Conservation (phyloP, 2,113 vertebrate genomes). For the Callospermophilus lateralis region DNA sequence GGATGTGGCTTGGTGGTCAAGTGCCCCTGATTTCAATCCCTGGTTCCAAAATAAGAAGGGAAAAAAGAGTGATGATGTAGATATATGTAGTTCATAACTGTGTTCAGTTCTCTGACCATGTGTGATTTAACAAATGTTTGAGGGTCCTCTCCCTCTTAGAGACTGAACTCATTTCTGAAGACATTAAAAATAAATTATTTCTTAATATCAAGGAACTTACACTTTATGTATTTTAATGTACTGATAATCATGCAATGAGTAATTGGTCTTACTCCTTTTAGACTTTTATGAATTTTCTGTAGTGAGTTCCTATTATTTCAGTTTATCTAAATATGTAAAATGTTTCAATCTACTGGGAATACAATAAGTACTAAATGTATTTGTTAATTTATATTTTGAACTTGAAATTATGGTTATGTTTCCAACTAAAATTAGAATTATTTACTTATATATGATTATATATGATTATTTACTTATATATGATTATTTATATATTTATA, state of each 20-base stretch:
- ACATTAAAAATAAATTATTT: not conserved
- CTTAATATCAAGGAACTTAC: not conserved
- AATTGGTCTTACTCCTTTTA: not conserved
- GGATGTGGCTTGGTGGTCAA: no score
- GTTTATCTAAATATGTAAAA: not conserved
- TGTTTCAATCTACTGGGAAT: not conserved
- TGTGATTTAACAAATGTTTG: not conserved
- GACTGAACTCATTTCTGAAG: not conserved
- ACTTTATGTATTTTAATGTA: not conserved
- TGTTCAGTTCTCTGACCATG: not conserved
- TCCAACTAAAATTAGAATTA: not conserved
- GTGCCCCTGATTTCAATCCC: no score
- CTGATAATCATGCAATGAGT: not conserved
- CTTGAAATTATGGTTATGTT: constrained; percentile 29
- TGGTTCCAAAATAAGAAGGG: no score
- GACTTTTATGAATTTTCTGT: not conserved
- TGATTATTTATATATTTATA: no score
- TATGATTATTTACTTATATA: no score
- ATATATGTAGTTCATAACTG: not conserved
- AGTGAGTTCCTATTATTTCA: not conserved
- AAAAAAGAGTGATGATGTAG: no score
- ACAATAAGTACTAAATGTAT: not conserved
- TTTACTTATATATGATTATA: constrained; percentile 2
- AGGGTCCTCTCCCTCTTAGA: not conserved
- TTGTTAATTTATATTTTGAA: not conserved